phyloP scores from a whole-genome alignment of 2,888 invertebrate species.

The Drosophila quinaria region DNA sequence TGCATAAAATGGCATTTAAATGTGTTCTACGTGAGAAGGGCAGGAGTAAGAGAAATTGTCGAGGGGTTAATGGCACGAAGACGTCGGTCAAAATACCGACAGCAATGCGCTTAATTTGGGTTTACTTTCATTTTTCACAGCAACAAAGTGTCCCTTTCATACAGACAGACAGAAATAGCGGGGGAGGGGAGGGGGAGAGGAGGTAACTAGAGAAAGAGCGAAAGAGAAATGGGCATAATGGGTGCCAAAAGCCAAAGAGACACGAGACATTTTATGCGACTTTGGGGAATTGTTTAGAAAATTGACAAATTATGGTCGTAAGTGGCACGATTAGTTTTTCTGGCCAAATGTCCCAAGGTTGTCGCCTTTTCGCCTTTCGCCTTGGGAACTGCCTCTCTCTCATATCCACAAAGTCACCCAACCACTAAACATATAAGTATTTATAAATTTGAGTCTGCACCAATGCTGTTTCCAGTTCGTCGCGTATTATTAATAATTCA shows the following conservation, averaged over 20 bases:
- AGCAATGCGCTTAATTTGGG: slow-evolving; percentile 49
- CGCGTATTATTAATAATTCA: slow-evolving; percentile 77
- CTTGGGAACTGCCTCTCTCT: slow-evolving; percentile 10
- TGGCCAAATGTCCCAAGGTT: slow-evolving; percentile 58
- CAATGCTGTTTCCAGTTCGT: slow-evolving; percentile 32
- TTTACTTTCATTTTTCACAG: slow-evolving; percentile 69
- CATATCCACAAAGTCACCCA: neutral
- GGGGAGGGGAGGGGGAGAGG: neutral
- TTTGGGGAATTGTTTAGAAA: slow-evolving; percentile 77
- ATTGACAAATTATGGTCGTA: slow-evolving; percentile 78
- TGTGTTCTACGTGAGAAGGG: slow-evolving; percentile 38
- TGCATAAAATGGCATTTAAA: slow-evolving; percentile 71
- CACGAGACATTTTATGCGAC: slow-evolving; percentile 67
- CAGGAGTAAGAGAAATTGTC: neutral
- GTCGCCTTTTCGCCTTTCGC: slow-evolving; percentile 63
- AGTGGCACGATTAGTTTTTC: slow-evolving; percentile 75
- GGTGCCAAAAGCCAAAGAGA: slow-evolving; percentile 72
- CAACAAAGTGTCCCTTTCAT: slow-evolving; percentile 53
- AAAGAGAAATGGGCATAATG: slow-evolving; percentile 60
- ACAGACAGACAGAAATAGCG: neutral
- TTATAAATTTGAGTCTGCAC: slow-evolving; percentile 46
- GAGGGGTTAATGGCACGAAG: neutral
- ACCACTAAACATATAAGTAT: slow-evolving; percentile 22
- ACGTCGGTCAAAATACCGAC: slow-evolving; percentile 24
- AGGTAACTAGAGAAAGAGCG: neutral